Percentiles rank a stretch among this genome's conserved stretches.
Evolutionary conservation across 2,113 vertebrate genomes (phyloP).

Genomic region (Microtus ochrogaster): DNA sequence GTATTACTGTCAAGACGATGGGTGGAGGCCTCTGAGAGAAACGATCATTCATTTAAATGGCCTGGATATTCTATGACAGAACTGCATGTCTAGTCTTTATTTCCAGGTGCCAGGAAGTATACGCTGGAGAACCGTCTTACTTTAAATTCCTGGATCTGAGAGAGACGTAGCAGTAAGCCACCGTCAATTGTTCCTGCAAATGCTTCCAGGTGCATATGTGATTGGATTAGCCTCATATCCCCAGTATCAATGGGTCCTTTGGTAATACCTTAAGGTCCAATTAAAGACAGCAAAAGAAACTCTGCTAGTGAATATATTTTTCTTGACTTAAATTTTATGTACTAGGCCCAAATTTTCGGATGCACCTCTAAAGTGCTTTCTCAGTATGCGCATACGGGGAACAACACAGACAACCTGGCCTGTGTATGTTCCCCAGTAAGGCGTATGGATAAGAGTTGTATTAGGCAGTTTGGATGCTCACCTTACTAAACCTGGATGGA

Average conservation of each 20-base stretch:
- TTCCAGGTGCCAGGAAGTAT: not conserved
- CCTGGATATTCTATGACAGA: not conserved
- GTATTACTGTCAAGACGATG: not conserved
- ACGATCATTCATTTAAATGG: not conserved
- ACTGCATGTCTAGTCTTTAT: not conserved
- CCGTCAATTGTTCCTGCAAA: not conserved
- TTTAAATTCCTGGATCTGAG: not conserved
- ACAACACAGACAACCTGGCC: not conserved
- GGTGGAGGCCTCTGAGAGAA: not conserved
- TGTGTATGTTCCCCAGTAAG: not conserved
- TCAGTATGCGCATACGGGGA: not conserved
- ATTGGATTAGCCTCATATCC: not conserved
- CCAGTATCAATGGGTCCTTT: not conserved
- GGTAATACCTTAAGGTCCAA: constrained; percentile 28
- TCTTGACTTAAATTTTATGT: constrained; percentile 27
- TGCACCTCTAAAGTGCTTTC: not conserved
- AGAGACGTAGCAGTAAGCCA: not conserved
- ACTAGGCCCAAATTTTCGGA: not conserved
- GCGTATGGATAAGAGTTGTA: not conserved
- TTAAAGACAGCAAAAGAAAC: not conserved
- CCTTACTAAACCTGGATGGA: too few relatives aligned
- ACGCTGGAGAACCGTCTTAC: not conserved
- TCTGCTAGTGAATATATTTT: not conserved
- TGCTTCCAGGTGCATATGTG: not conserved
- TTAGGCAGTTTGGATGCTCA: too few relatives aligned